Base-by-base conservation (phyloP, 30 jellyfish, hydroid and myxozoan species). In the Turritopsis dohrnii region DNA sequence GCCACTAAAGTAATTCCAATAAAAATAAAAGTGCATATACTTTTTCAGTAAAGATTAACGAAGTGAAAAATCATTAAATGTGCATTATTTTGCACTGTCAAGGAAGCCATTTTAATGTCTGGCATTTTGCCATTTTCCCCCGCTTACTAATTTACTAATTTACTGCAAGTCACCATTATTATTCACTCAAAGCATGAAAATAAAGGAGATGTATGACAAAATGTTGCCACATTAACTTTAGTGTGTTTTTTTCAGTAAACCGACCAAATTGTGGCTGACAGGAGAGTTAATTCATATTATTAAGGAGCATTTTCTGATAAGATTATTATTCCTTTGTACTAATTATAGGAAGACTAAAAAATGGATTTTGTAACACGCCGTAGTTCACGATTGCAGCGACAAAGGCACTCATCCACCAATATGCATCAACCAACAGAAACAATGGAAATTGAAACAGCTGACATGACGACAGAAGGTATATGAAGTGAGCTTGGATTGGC, bases 181-280 rank as follows among this genome's bases (percentile, higher is more conserved):
- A n/a, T n/a, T n/a, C n/a, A n/a, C n/a, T n/a, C n/a, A n/a, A n/a
- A n/a, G n/a, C n/a, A n/a, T n/a, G n/a, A n/a, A n/a, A n/a, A n/a
- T n/a, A n/a, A n/a, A n/a, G n/a, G n/a, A n/a, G n/a, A n/a, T n/a
- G n/a, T n/a, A n/a, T n/a, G n/a, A n/a, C n/a, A n/a, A n/a, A n/a
- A n/a, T n/a, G n/a, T n/a, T n/a, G n/a, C 73, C 73, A 60, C 21
- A 60, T 60, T 60, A 60, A 60, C 73, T 60, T 60, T 23, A 60
- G 21, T 60, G 21, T 0, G 73, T 60, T 60, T 60, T 21, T 60
- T 60, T 60, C 21, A 60, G 19, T 60, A 60, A 60, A 60, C 22
- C 19, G 73, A 60, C 73, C 73, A 60, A 60, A 60, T 60, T 60
- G 73, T 60, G 73, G 73, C 73, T 60, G 73, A 60, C 73, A 60